These are phyloP conservation scores for Trichogramma evanescens DNA, from an alignment of 2,888 invertebrate species.

Conservation along the genomic window DNA sequence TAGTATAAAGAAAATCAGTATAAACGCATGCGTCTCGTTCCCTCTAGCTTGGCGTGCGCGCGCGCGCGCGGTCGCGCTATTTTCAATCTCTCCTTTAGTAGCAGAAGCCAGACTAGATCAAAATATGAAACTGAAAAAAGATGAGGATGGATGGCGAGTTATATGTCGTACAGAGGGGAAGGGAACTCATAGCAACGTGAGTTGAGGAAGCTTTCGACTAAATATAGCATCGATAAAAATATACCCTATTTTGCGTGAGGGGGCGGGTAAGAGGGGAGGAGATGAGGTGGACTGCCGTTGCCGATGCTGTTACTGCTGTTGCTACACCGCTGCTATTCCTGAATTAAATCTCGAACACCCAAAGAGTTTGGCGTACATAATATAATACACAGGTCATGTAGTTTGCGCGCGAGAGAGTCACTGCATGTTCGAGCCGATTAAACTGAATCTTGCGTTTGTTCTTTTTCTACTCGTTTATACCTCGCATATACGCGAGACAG, in stretches of 20 bases:
- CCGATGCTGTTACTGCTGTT: background rate
- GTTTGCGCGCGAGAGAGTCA: too few species aligned
- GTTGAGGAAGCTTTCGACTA: conserved; percentile 39
- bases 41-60: too few species aligned
- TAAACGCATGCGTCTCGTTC: too few species aligned
- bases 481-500: too few species aligned
- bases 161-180: background rate
- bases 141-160: background rate
- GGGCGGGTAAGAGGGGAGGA: too few species aligned
- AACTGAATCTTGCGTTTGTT: too few species aligned
- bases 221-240: conserved; percentile 47
- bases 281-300: too few species aligned
- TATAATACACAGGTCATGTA: too few species aligned
- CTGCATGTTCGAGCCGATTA: too few species aligned
- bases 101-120: background rate
- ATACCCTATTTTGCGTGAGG: conserved; percentile 27
- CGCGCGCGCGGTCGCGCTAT: too few species aligned
- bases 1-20: too few species aligned
- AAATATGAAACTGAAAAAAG: conserved; percentile 1
- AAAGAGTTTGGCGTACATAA: background rate
- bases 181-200: background rate
- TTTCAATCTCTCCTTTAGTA: background rate
- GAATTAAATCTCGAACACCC: conserved; percentile 36
- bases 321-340: conserved; percentile 36
- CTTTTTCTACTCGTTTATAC: too few species aligned